A percentile compares a stretch with the other conserved stretches of the same genome.
phyloP scores from a whole-genome alignment of 1,140 invertebrate species.

The Macrobrachium nipponense region DNA sequence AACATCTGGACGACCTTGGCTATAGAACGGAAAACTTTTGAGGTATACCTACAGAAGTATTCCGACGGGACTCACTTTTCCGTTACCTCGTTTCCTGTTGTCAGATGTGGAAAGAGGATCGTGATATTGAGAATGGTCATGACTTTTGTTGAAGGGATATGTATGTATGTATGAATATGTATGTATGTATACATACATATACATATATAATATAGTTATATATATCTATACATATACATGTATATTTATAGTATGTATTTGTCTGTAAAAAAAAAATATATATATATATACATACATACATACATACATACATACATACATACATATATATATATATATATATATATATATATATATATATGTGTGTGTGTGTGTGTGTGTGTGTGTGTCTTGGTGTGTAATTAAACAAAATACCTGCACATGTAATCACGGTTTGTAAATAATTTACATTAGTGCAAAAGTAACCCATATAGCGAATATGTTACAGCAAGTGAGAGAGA shows the following conservation, averaged over 20 bases:
- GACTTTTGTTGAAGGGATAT: neutral
- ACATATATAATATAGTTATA: too few relatives aligned
- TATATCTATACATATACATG: too few relatives aligned
- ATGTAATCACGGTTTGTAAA: neutral
- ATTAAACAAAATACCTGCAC: too few relatives aligned
- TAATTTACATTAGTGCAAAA: neutral
- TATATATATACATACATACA: neutral
- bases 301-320: neutral
- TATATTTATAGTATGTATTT: neutral
- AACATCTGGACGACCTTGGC: too few relatives aligned
- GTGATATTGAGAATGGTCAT: too few relatives aligned
- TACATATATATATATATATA: slow-evolving; percentile 14
- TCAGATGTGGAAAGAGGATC: too few relatives aligned
- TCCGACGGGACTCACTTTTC: too few relatives aligned
- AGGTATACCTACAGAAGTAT: too few relatives aligned
- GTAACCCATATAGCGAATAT: neutral
- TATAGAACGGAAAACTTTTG: too few relatives aligned
- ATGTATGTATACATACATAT: neutral
- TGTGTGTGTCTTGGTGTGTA: slow-evolving; percentile 13
- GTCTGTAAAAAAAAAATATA: too few relatives aligned
- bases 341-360: slow-evolving; percentile 17
- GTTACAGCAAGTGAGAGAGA: neutral
- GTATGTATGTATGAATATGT: slow-evolving; percentile 26
- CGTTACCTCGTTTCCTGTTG: too few relatives aligned
- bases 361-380: slow-evolving; percentile 20